Evolutionary conservation across 2,797 vertebrate genomes (phyloP), one percentile per base, ranked within the genome.

Genomic region (Paedocypris micromegethes): DNA sequence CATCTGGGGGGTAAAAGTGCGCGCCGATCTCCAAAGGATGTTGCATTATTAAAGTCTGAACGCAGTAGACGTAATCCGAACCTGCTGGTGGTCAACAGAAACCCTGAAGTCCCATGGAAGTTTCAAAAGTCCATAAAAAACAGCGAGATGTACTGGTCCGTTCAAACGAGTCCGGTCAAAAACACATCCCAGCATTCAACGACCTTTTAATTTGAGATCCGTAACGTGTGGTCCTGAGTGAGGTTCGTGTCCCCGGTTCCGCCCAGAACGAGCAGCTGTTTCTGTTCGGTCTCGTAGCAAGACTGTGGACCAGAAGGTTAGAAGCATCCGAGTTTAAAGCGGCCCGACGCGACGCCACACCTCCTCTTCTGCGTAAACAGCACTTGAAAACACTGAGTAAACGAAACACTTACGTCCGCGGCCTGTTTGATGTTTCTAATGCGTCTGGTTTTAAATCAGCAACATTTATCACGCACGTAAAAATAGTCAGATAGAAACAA

Each of bases 1-100:
- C 87, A 51, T 95, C 94, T 50, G 89, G 90, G 5, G 92, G 92
- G 72, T 92, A 93, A 75, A 89, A 95, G 82, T 92, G 94, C 44
- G 91, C 90, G 64, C 91, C 92, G 66, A 94, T 74, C 65, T 97
- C 96, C 87, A 94, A 79, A 43, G 86, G 93, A 88, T 94, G 93
- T 88, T 96, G 95, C 95, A 97, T 97, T 70, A 64, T 78, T 41
- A 56, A 44, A 57, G 67, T 48, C 23, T 59, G 45, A 56, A 65
- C 47, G 66, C 61, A 42, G 56, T 55, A 71, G 9, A 69, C 39
- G 67, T 72, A 61, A 60, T 70, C 74, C 55, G 68, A 74, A 58
- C 47, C 58, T 61, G 68, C 65, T 72, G 46, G 51, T 67, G 46
- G 43, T 38, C 52, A 9, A 45, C n/a, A 43, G 44, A 54, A 60